Evolutionary conservation across 2,888 invertebrate species (phyloP).

Genomic region (Eulithis testata): DNA sequence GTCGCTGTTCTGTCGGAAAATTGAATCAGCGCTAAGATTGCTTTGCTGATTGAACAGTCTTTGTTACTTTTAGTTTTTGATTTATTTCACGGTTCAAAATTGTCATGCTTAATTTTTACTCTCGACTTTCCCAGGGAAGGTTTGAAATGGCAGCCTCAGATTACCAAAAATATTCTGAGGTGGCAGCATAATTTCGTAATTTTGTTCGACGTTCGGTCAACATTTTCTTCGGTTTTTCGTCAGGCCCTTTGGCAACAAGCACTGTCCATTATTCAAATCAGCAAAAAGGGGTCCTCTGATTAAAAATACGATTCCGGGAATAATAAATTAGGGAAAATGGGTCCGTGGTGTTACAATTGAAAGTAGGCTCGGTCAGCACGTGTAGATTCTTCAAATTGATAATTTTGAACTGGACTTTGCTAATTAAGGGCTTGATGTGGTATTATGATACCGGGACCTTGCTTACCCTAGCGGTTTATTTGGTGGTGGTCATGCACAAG

Average conservation of each 20-base stretch:
- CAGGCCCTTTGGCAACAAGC: constrained; percentile 31
- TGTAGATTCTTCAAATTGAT: constrained; percentile 34
- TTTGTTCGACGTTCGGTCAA: neutral
- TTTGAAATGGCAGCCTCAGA: too few species aligned
- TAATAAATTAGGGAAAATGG: constrained; percentile 44
- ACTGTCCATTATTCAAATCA: constrained; percentile 68
- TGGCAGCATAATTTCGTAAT: neutral
- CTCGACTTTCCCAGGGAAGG: too few species aligned
- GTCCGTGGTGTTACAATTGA: constrained; percentile 35
- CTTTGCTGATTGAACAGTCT: too few species aligned
- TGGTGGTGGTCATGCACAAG: too few species aligned
- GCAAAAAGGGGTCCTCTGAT: constrained; percentile 58
- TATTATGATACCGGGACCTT: neutral
- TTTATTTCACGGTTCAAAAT: too few species aligned
- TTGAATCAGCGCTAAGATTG: too few species aligned
- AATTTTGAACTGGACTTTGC: constrained; percentile 33
- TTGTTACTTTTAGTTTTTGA: too few species aligned
- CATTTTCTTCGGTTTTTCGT: constrained; percentile 2
- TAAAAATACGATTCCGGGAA: constrained; percentile 65
- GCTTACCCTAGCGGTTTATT: too few species aligned
- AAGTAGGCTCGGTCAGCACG: constrained; percentile 35
- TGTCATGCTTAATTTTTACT: too few species aligned
- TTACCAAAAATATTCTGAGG: neutral
- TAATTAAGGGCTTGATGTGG: constrained; percentile 21
- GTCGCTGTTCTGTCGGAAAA: too few species aligned